A percentile compares a stretch with the other conserved stretches of the same genome.
Evolutionary conservation across 2,888 invertebrate genomes (phyloP).

Genomic region (Caenorhabditis panamensis): DNA sequence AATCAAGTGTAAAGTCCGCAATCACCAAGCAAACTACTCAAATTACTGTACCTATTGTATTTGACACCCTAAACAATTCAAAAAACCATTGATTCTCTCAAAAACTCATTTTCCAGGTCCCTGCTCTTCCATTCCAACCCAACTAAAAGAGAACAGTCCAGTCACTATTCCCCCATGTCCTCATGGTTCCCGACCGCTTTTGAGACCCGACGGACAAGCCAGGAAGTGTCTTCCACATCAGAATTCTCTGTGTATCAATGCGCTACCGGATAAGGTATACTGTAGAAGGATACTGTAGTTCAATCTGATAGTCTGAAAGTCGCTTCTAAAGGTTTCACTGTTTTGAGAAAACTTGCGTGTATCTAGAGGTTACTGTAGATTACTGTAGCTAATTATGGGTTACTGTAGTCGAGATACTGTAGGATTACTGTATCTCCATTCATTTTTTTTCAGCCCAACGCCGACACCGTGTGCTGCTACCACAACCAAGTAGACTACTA

Average conservation of each 20-base stretch:
- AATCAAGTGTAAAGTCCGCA: too few species aligned
- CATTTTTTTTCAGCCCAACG: slow-evolving; percentile 78
- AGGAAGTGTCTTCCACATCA: slow-evolving; percentile 81
- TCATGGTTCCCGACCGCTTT: slow-evolving; percentile 67
- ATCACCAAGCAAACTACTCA: too few species aligned
- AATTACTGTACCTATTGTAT: too few species aligned
- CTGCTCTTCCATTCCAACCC: slow-evolving; percentile 42
- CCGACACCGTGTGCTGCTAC: slow-evolving; percentile 80
- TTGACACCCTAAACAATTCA: too few species aligned
- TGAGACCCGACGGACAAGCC: slow-evolving; percentile 78
- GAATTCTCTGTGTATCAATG: slow-evolving; percentile 79
- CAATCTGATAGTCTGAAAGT: too few species aligned
- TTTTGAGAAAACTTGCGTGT: too few species aligned
- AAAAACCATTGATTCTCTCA: too few species aligned
- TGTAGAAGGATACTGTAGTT: slow-evolving; percentile 2
- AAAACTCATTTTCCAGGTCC: slow-evolving; percentile 18
- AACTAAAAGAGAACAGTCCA: slow-evolving; percentile 38
- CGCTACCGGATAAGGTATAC: slow-evolving; percentile 76
- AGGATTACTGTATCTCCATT: too few species aligned
- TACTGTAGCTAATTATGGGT: too few species aligned
- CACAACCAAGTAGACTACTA: slow-evolving; percentile 81
- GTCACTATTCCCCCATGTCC: slow-evolving; percentile 69
- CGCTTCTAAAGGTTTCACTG: too few species aligned
- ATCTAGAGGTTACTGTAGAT: too few species aligned
- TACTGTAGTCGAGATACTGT: too few species aligned